These are phyloP conservation scores for Falco rusticolus DNA, from an alignment of 2,797 vertebrate species.

Conservation along the genomic window DNA sequence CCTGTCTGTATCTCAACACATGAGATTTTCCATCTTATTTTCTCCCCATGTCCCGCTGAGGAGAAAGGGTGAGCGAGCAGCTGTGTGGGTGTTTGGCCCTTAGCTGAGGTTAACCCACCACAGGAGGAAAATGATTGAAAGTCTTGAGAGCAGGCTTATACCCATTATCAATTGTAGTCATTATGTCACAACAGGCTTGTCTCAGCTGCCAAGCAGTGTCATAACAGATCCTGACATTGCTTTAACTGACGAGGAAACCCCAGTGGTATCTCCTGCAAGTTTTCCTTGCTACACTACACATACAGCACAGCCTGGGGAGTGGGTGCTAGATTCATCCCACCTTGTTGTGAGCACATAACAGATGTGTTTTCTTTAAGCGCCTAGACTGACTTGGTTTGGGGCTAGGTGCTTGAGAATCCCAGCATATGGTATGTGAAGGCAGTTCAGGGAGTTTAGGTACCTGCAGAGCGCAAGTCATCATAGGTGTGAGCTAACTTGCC, in stretches of 20 bases:
- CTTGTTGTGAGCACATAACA: neutral
- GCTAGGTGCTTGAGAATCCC: neutral
- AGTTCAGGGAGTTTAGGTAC: neutral
- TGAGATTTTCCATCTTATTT: no score
- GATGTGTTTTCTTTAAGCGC: neutral
- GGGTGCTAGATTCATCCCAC: neutral
- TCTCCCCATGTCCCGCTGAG: neutral
- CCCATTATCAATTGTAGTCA: fast-evolving
- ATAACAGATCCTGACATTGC: neutral
- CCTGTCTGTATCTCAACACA: no score
- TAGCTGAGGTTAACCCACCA: neutral
- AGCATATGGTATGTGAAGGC: neutral
- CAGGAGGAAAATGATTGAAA: neutral
- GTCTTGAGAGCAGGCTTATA: neutral
- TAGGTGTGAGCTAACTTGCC: neutral
- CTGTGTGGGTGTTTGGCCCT: neutral
- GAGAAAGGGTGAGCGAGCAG: fast-evolving
- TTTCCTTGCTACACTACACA: neutral
- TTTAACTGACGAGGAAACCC: neutral
- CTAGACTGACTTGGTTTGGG: no score
- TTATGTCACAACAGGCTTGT: neutral
- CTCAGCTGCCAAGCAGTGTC: neutral
- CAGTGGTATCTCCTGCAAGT: neutral
- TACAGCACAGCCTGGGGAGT: neutral
- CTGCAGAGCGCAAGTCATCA: neutral